These are phyloP conservation scores for Microcebus jonahi DNA, from an alignment of 2,113 vertebrate genomes.

Conservation along the genomic window DNA sequence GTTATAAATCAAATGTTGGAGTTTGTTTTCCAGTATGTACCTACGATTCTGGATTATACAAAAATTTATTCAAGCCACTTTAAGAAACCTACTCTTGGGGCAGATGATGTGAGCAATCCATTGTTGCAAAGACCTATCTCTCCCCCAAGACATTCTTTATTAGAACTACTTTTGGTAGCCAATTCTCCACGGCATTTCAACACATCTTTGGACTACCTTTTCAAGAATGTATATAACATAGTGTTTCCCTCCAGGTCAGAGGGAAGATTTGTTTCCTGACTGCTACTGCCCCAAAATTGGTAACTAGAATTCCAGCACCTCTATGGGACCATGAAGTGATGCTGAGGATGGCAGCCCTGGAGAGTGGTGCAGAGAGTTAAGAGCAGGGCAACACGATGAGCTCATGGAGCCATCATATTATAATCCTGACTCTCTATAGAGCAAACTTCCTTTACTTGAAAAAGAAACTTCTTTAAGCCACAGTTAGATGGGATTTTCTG, in stretches of 20 bases:
- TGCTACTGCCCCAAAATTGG: not conserved
- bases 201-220: not conserved
- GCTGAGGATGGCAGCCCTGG: not conserved
- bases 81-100: constrained; percentile 92
- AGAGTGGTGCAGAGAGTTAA: not conserved
- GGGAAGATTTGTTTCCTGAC: not conserved
- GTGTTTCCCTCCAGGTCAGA: not conserved
- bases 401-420: too few species aligned
- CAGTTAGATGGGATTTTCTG: not conserved
- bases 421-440: not conserved
- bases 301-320: not conserved
- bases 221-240: not conserved
- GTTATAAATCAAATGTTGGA: constrained; percentile 82
- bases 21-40: constrained; percentile 93
- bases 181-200: not conserved
- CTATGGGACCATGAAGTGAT: not conserved
- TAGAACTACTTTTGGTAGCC: not conserved
- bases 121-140: constrained; percentile 92
- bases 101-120: constrained; percentile 93
- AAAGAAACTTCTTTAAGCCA: not conserved
- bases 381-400: not conserved
- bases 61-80: constrained; percentile 94
- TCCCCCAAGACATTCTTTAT: constrained; percentile 85
- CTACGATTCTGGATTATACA: constrained; percentile 93
- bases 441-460: not conserved